Conservation (phyloP, 2,888 invertebrate species). For the Kuschelorhynchus macadamiae region DNA sequence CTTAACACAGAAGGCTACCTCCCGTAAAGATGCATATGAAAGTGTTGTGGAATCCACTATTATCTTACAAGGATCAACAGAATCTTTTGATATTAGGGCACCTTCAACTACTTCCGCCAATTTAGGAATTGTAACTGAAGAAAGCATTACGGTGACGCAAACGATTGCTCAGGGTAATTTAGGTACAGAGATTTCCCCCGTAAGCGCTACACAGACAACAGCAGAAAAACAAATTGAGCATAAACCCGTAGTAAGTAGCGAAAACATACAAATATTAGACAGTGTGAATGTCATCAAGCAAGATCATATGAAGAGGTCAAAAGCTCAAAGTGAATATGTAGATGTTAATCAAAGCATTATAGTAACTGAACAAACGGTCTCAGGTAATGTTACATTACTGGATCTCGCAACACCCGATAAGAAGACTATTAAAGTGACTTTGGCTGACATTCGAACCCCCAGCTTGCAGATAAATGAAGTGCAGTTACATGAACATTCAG, state of each 20-base stretch:
- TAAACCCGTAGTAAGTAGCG: slow-evolving; percentile 67
- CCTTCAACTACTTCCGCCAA: slow-evolving; percentile 57
- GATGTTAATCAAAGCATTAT: slow-evolving; percentile 68
- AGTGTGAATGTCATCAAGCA: slow-evolving; percentile 61
- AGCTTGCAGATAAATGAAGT: slow-evolving; percentile 69
- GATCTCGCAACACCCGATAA: slow-evolving; percentile 66
- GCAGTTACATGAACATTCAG: slow-evolving; percentile 68
- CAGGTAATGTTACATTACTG: slow-evolving; percentile 69
- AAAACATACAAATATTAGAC: slow-evolving; percentile 64
- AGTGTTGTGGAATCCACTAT: slow-evolving; percentile 63
- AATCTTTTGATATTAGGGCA: slow-evolving; percentile 53
- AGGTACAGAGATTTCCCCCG: slow-evolving; percentile 66
- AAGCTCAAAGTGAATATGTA: slow-evolving; percentile 56
- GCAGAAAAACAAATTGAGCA: slow-evolving; percentile 68
- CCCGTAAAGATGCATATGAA: slow-evolving; percentile 67
- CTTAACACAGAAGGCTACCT: slow-evolving; percentile 60
- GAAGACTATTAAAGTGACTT: slow-evolving; percentile 67
- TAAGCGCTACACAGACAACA: slow-evolving; percentile 67
- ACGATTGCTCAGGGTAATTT: slow-evolving; percentile 63
- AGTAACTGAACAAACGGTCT: slow-evolving; percentile 69
- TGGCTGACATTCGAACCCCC: slow-evolving; percentile 64
- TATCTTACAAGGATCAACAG: slow-evolving; percentile 58
- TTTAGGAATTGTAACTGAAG: slow-evolving; percentile 61
- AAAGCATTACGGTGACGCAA: slow-evolving; percentile 67
- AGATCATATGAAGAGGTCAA: slow-evolving; percentile 57